phyloP scores from a whole-genome alignment of 2,113 vertebrate species.

The Antennarius striatus region DNA sequence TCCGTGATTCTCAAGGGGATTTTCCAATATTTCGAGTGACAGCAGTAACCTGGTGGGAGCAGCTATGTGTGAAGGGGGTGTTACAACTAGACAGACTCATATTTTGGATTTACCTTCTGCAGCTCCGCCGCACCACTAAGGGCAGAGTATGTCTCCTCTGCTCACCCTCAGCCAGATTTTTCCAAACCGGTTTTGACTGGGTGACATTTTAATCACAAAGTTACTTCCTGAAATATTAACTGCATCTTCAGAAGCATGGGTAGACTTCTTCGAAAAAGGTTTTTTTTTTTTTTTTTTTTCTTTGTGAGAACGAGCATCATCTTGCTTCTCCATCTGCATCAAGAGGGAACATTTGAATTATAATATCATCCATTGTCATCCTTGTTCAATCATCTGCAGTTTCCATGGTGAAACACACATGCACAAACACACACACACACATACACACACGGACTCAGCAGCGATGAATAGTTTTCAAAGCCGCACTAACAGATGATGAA shows the following conservation, averaged over 20 bases:
- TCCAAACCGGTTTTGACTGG: constrained; percentile 32
- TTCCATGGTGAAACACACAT: constrained; percentile 66
- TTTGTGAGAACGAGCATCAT: constrained; percentile 2
- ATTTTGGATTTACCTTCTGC: constrained; percentile 27
- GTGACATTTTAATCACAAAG: constrained; percentile 31
- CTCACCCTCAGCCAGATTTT: constrained; percentile 17
- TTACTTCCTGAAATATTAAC: constrained; percentile 24
- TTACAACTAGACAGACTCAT: constrained; percentile 38
- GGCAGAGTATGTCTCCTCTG: constrained; percentile 25
- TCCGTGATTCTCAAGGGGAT: constrained; percentile 10
- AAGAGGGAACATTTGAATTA: constrained; percentile 52
- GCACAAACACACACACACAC: background rate
- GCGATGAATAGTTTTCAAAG: constrained; percentile 55
- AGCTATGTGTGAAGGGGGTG: constrained; percentile 34
- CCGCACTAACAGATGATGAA: constrained; percentile 19
- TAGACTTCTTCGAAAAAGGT: background rate
- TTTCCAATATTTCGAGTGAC: constrained; percentile 23
- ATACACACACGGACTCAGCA: constrained; percentile 19
- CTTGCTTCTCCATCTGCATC: constrained; percentile 24
- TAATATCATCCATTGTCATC: constrained; percentile 62
- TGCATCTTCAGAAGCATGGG: background rate
- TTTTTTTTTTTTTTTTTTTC: too few species aligned
- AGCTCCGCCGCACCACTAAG: constrained; percentile 19
- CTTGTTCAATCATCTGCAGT: constrained; percentile 61
- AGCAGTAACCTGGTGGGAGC: constrained; percentile 17